A percentile compares a stretch with the other conserved stretches of the same genome.
Evolutionary conservation across 2,888 invertebrate species (phyloP).

Genomic region (Lissonota sp.): DNA sequence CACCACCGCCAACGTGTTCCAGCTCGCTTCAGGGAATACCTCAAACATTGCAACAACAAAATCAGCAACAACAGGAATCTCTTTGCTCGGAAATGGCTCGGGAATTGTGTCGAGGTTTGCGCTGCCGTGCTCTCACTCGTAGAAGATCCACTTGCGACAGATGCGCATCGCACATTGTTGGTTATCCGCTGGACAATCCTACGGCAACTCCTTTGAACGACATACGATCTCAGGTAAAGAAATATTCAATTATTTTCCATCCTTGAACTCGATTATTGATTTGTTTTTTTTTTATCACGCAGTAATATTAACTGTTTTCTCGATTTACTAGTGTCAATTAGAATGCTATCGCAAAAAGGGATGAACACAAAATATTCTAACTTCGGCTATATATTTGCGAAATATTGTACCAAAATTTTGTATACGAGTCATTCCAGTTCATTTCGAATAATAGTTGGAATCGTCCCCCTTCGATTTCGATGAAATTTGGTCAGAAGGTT

Average conservation of each 20-base stretch:
- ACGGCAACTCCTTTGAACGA: conserved; percentile 83
- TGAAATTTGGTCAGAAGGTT: no score
- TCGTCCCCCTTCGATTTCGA: no score
- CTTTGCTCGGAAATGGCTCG: conserved; percentile 92
- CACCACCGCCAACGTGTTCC: conserved; percentile 77
- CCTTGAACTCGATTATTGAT: not conserved
- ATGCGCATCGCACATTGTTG: conserved; percentile 84
- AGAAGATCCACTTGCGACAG: conserved; percentile 88
- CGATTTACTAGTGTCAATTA: no score
- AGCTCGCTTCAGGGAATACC: conserved; percentile 83
- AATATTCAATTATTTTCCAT: not conserved
- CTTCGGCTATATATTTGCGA: no score
- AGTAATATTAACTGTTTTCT: no score
- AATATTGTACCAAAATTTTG: no score
- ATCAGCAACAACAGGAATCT: conserved; percentile 86
- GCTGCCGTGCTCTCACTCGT: conserved; percentile 88
- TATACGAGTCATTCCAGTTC: no score
- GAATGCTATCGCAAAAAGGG: no score
- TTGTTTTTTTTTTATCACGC: not conserved
- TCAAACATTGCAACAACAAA: conserved; percentile 80
- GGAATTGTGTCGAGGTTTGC: conserved; percentile 88
- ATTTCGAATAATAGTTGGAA: no score
- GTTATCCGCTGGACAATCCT: conserved; percentile 84
- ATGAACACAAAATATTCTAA: no score
- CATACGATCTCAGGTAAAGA: conserved; percentile 80